Conservation (phyloP, 2,888 invertebrate species). For the Autographa pulchrina region DNA sequence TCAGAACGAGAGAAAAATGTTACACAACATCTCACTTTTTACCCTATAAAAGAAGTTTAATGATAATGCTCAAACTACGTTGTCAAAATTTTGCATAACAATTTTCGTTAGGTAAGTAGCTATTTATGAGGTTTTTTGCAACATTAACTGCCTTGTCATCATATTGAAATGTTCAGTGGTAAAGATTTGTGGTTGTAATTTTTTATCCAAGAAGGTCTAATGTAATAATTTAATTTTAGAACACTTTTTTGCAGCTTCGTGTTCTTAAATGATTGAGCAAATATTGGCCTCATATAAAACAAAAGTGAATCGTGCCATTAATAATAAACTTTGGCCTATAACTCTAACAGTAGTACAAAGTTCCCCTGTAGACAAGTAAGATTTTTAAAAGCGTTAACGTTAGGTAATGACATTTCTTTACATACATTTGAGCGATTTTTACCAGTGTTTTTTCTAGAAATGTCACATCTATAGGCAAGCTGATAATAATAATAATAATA, state of each 20-base stretch:
- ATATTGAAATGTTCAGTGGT: background rate
- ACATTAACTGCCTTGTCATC: conserved; percentile 6
- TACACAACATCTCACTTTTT: background rate
- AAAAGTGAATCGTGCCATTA: background rate
- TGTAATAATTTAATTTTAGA: background rate
- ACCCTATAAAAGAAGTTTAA: conserved; percentile 26
- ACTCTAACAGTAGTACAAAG: background rate
- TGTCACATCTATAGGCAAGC: too few relatives aligned
- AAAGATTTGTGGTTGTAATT: background rate
- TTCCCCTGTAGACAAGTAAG: too few relatives aligned
- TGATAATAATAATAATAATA: too few relatives aligned
- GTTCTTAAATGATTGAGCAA: background rate
- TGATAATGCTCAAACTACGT: conserved; percentile 27
- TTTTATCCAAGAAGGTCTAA: background rate
- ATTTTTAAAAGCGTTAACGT: too few relatives aligned
- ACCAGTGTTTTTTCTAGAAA: too few relatives aligned
- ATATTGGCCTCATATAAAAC: background rate
- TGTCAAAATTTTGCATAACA: conserved; percentile 21
- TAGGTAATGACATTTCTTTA: too few relatives aligned
- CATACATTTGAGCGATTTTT: too few relatives aligned
- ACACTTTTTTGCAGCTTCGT: background rate
- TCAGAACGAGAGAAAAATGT: background rate
- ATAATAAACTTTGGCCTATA: background rate
- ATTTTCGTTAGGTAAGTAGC: conserved; percentile 35
- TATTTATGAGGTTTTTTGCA: background rate